Conservation (phyloP, 2,888 invertebrate species). For the Tricholauxania praeusta region DNA sequence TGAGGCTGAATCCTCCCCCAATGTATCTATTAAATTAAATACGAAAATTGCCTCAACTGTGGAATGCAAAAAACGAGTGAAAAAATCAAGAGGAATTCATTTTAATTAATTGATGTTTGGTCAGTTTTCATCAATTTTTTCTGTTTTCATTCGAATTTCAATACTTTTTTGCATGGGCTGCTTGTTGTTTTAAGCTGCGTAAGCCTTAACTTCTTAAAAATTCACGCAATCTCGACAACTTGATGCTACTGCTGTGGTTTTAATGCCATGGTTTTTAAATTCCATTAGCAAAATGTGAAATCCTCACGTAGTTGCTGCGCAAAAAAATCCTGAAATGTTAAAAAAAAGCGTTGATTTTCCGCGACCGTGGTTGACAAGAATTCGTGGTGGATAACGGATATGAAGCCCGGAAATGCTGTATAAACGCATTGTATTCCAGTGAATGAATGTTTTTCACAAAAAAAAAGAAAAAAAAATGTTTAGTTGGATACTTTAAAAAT, state of each 20-base stretch:
- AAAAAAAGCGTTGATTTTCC: neutral
- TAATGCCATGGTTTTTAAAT: slow-evolving; percentile 15
- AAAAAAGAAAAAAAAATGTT: too few relatives aligned
- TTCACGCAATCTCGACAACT: slow-evolving; percentile 28
- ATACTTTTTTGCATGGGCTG: neutral
- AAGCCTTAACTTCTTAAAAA: slow-evolving; percentile 23
- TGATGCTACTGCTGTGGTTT: slow-evolving; percentile 13
- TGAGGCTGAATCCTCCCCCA: neutral
- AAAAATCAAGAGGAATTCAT: neutral
- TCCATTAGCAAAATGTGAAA: slow-evolving; percentile 28
- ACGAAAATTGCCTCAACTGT: neutral
- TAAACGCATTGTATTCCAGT: too few relatives aligned
- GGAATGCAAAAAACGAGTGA: neutral
- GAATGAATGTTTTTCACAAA: too few relatives aligned
- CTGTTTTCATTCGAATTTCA: neutral
- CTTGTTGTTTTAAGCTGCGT: neutral
- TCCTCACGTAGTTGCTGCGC: slow-evolving; percentile 1
- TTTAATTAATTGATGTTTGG: slow-evolving; percentile 15
- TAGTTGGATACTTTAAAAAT: too few relatives aligned
- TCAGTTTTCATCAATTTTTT: neutral
- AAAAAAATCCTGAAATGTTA: neutral
- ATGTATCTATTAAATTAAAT: slow-evolving; percentile 7
- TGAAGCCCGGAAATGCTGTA: too few relatives aligned
- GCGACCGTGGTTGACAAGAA: neutral
- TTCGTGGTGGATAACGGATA: too few relatives aligned